Conservation (phyloP, 2,888 invertebrate genomes). For the Megastigmus dorsalis region DNA sequence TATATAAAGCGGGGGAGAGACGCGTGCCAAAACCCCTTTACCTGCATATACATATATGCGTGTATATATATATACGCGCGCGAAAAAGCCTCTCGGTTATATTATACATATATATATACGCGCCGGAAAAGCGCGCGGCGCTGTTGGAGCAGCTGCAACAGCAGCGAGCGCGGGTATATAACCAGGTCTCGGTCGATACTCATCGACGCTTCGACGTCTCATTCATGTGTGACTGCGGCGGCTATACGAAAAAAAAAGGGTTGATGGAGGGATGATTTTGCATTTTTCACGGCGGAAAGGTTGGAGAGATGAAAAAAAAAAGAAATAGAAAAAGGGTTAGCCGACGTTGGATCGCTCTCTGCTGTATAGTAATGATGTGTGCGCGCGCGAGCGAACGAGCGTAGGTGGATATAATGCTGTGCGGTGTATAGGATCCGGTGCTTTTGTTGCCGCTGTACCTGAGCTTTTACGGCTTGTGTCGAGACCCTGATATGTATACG, state of each 20-base stretch:
- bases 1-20: neutral
- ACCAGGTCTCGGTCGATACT: too few species aligned
- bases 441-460: too few species aligned
- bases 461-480: too few species aligned
- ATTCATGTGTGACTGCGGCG: constrained; percentile 32
- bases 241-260: constrained; percentile 17
- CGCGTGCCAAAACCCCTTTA: constrained; percentile 50
- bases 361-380: too few species aligned
- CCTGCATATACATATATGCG: constrained; percentile 14
- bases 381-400: too few species aligned
- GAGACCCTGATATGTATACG: too few species aligned
- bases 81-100: neutral
- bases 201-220: constrained; percentile 43
- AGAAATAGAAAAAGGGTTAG: constrained; percentile 41
- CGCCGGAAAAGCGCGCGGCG: neutral
- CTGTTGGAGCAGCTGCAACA: constrained; percentile 44
- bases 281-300: constrained; percentile 35
- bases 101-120: too few species aligned
- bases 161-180: too few species aligned
- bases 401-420: too few species aligned
- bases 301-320: too few species aligned
- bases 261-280: constrained; percentile 49
- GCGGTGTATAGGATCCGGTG: too few species aligned
- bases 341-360: too few species aligned
- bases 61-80: neutral